Conservation (phyloP, 2,888 invertebrate genomes). For the Eremobia ochroleuca region DNA sequence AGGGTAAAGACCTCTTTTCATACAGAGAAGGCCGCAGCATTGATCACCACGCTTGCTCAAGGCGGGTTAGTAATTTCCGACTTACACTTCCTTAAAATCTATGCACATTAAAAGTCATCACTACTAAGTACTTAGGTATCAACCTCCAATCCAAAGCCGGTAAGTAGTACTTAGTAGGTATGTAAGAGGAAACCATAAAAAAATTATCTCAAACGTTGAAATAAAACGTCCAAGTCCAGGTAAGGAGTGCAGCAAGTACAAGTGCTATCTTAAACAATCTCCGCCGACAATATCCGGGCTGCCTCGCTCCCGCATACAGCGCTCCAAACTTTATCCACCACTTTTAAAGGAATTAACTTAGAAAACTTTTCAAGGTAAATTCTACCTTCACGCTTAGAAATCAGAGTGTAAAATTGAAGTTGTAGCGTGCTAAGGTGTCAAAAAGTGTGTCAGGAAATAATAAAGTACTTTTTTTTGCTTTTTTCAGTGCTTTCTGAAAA, state of each 20-base stretch:
- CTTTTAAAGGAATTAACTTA: conserved; percentile 57
- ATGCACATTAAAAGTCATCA: not conserved
- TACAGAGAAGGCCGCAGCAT: not conserved
- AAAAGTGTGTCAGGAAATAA: conserved; percentile 58
- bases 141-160: conserved; percentile 9
- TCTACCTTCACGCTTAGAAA: not conserved
- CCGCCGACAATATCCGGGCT: conserved; percentile 82
- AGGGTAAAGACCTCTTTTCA: not conserved
- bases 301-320: conserved; percentile 70
- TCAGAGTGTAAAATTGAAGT: conserved; percentile 16
- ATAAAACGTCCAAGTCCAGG: conserved; percentile 69
- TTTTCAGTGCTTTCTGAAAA: conserved; percentile 28
- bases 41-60: no score
- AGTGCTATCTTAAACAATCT: conserved; percentile 83
- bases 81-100: no score
- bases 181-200: conserved; percentile 49
- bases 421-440: conserved; percentile 19
- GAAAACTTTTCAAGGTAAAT: not conserved
- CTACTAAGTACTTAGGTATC: conserved; percentile 3
- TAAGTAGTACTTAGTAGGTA: conserved; percentile 3
- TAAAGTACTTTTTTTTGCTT: conserved; percentile 12
- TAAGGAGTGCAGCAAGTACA: conserved; percentile 61
- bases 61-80: no score
- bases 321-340: conserved; percentile 58
- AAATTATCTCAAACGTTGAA: conserved; percentile 53